These are phyloP conservation scores for Agrilus biguttatus DNA, from an alignment of 2,888 invertebrate genomes.

Conservation along the genomic window DNA sequence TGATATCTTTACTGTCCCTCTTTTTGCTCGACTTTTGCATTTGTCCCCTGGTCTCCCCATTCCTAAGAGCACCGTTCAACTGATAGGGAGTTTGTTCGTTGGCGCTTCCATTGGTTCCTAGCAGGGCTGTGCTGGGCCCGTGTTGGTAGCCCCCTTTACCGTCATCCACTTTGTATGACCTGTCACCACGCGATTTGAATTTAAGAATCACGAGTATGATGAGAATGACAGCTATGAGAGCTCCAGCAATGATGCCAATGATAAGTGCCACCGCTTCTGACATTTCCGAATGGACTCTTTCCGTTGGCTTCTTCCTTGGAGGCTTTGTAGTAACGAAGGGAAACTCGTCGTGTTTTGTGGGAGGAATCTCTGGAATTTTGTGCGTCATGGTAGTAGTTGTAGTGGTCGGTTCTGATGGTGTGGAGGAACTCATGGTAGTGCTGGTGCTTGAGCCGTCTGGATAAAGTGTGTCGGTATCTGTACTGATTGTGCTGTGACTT, in stretches of 20 bases:
- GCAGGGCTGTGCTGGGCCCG: slow-evolving; percentile 64
- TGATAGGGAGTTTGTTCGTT: slow-evolving; percentile 35
- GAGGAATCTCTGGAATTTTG: slow-evolving; percentile 13
- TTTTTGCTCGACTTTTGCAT: slow-evolving; percentile 39
- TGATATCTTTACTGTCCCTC: slow-evolving; percentile 74
- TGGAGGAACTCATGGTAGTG: neutral
- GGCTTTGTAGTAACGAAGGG: slow-evolving; percentile 26
- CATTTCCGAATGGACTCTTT: slow-evolving; percentile 50
- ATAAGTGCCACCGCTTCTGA: slow-evolving; percentile 64
- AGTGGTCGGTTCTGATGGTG: slow-evolving; percentile 1
- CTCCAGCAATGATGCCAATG: slow-evolving; percentile 81
- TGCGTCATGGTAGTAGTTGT: slow-evolving; percentile 13
- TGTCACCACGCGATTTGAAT: slow-evolving; percentile 72
- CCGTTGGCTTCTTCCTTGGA: slow-evolving; percentile 26
- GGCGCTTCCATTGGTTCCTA: slow-evolving; percentile 41
- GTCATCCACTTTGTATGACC: slow-evolving; percentile 88
- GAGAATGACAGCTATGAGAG: slow-evolving; percentile 78
- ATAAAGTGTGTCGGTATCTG: neutral
- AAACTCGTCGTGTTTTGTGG: slow-evolving; percentile 20
- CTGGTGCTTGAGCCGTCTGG: slow-evolving; percentile 14
- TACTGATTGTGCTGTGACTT: slow-evolving; percentile 8
- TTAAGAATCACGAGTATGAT: slow-evolving; percentile 82
- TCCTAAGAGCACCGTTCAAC: slow-evolving; percentile 36
- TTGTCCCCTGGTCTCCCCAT: slow-evolving; percentile 31
- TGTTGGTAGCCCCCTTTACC: slow-evolving; percentile 55